phyloP scores from a whole-genome alignment of 2,888 invertebrate genomes.

The Bhutanitis thaidina region DNA sequence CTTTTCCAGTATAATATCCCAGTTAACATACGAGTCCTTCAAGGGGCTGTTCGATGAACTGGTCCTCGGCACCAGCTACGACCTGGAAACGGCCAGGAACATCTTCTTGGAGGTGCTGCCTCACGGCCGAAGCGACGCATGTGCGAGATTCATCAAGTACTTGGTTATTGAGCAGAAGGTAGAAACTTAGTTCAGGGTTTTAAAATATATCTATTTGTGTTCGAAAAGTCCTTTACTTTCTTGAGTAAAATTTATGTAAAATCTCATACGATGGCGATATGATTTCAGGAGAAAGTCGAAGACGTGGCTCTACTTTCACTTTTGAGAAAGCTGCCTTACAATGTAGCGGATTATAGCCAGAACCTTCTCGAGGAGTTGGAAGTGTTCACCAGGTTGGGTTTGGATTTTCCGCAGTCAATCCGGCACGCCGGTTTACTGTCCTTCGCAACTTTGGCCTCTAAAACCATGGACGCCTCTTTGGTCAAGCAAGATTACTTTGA shows the following conservation, averaged over 20 bases:
- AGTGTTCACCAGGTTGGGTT: constrained; percentile 56
- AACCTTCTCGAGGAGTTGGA: constrained; percentile 79
- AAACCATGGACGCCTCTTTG: constrained; percentile 77
- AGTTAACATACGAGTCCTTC: constrained; percentile 52
- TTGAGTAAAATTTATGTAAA: no score
- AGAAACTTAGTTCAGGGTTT: no score
- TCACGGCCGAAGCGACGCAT: constrained; percentile 83
- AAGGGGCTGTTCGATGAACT: constrained; percentile 76
- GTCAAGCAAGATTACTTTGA: constrained; percentile 83
- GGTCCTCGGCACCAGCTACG: constrained; percentile 85
- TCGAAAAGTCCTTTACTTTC: no score
- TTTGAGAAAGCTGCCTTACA: constrained; percentile 84
- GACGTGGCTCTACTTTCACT: constrained; percentile 83
- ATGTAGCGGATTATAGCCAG: constrained; percentile 79
- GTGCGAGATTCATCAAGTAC: constrained; percentile 83
- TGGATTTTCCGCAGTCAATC: constrained; percentile 73
- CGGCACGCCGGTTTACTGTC: constrained; percentile 84
- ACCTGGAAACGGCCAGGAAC: constrained; percentile 86
- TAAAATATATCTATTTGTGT: no score
- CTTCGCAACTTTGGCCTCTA: constrained; percentile 84
- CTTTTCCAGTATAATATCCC: constrained; percentile 62
- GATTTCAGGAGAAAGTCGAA: constrained; percentile 74
- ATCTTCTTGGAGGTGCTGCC: constrained; percentile 86
- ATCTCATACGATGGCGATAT: no score
- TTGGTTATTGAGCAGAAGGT: constrained; percentile 79